Evolutionary conservation across 2,113 vertebrate species (phyloP), one percentile per base, ranked within the genome.

Genomic region (Cervus canadensis): DNA sequence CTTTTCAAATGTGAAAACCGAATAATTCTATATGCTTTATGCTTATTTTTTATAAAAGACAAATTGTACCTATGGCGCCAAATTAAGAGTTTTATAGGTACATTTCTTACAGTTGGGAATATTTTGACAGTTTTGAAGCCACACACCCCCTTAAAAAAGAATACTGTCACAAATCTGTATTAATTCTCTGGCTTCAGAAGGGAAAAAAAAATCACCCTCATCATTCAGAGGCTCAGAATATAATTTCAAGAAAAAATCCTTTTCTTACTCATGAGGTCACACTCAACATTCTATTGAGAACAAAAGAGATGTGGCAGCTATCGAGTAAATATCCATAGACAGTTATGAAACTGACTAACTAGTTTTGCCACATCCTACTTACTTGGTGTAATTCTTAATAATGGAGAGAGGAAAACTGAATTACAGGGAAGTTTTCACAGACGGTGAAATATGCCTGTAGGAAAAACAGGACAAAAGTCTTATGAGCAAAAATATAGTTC

Each of bases 381-480:
- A 98, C 97, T 64, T 94, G 93, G 60, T 96, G 28, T 85, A 97
- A 48, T 95, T 95, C 85, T 98, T 96, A 95, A 91, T 88, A 89
- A 36, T 71, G 83, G 52, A 82, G 92, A 87, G 59, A 98, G 21
- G 83, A 88, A 98, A 84, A 98, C 85, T 52, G 54, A 98, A 94
- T 74, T 97, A 94, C n/a, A 94, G 89, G 64, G 26, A 64, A 79
- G 83, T 94, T 98, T 97, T 91, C 91, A 84, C 40, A 95, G 0
- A 16, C 2, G 95, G 82, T 2, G 7, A 94, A 89, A 85, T 57
- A 97, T 60, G 81, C 93, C 97, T 98, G 78, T 43, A 97, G 10
- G 2, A 45, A 64, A 94, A 43, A 87, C 54, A 97, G 33, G 43
- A 81, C 59, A 94, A 16, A 97, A 97, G 17, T 96, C 43, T 86